Evolutionary conservation across 2,797 vertebrate species (phyloP).

Genomic region (Eulemur albifrons): DNA sequence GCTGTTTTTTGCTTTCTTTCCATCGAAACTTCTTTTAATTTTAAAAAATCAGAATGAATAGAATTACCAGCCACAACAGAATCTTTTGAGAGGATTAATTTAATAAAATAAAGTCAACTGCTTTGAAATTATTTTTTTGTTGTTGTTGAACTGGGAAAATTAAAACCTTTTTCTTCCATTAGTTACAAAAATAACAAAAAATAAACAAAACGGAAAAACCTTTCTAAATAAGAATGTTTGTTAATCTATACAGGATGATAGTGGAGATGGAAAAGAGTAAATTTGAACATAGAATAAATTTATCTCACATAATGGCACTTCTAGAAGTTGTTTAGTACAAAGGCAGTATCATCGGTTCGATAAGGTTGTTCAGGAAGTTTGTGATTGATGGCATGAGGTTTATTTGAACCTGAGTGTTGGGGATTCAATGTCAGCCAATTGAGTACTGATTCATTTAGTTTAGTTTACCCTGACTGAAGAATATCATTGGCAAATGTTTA

Average conservation of each 20-base stretch:
- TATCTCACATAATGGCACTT: background rate
- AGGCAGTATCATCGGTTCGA: background rate
- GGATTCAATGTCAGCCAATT: background rate
- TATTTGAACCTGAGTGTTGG: background rate
- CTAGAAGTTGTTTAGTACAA: background rate
- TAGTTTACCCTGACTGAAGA: background rate
- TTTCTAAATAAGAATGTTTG: background rate
- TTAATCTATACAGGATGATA: background rate
- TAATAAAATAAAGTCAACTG: background rate
- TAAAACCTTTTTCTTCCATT: background rate
- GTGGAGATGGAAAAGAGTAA: background rate
- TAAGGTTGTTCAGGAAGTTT: background rate
- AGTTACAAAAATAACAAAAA: background rate
- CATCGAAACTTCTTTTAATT: background rate
- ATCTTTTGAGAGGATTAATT: background rate
- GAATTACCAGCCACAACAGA: background rate
- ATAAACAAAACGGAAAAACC: background rate
- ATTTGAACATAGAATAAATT: background rate
- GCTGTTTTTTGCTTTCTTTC: background rate
- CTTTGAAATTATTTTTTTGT: constrained; percentile 6
- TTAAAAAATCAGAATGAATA: background rate
- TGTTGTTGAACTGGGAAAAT: background rate
- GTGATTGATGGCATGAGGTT: background rate
- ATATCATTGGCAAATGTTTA: background rate
- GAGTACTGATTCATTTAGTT: background rate